phyloP scores from a whole-genome alignment of 2,113 vertebrate species.

The Sardina pilchardus region DNA sequence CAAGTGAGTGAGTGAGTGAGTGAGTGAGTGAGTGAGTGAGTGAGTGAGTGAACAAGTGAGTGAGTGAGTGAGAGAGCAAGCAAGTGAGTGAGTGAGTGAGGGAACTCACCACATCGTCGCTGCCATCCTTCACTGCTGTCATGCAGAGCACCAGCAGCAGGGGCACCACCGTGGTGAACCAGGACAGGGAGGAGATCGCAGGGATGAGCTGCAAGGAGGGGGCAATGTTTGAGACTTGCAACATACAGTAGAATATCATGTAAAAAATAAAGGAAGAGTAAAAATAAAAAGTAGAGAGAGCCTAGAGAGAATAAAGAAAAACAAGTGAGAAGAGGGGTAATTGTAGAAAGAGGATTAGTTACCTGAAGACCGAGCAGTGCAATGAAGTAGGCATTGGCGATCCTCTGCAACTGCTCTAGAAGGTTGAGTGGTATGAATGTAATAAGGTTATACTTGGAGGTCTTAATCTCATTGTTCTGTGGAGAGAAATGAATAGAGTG shows the following conservation, averaged over 20 bases:
- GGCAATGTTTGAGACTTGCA: too few species aligned
- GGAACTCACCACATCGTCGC: constrained; percentile 84
- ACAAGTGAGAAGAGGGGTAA: neutral
- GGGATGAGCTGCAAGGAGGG: constrained; percentile 82
- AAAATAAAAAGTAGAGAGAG: neutral
- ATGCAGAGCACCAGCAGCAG: constrained; percentile 85
- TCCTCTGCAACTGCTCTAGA: constrained; percentile 91
- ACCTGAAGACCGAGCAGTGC: constrained; percentile 89
- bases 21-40: too few species aligned
- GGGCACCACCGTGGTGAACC: constrained; percentile 92
- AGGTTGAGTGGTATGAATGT: constrained; percentile 94
- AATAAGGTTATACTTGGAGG: constrained; percentile 88
- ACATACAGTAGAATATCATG: too few species aligned
- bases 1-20: too few species aligned
- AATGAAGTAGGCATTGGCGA: constrained; percentile 95
- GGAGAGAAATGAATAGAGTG: constrained; percentile 33
- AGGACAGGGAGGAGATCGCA: constrained; percentile 86
- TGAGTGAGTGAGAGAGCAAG: too few species aligned
- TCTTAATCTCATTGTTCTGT: constrained; percentile 91
- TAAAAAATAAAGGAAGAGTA: neutral
- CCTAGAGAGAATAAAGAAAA: neutral
- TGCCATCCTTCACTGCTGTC: constrained; percentile 88
- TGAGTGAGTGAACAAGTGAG: too few species aligned
- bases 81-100: too few species aligned
- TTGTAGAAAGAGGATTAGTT: constrained; percentile 7